Conservation (phyloP, 2,113 vertebrate species). For the Parus major region DNA sequence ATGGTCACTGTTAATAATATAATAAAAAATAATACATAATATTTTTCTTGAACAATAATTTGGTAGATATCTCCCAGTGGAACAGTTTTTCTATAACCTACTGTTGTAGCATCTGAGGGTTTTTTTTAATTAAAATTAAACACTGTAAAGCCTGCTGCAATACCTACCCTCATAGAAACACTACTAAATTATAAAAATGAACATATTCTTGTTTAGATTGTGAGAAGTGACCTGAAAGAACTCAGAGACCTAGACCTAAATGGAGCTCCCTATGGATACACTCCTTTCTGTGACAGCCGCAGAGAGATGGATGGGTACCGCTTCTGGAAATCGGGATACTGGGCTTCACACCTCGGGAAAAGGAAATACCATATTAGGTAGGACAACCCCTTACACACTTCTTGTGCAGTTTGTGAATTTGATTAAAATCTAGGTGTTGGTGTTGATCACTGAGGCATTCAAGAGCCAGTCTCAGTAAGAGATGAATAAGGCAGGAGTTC, state of each 20-base stretch:
- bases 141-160: background rate
- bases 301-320: constrained; percentile 96
- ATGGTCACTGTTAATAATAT: background rate
- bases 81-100: background rate
- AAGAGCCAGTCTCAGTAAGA: background rate
- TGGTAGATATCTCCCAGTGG: background rate
- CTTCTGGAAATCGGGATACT: constrained; percentile 96
- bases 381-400: background rate
- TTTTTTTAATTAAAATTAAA: background rate
- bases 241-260: constrained; percentile 87
- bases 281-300: constrained; percentile 95
- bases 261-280: constrained; percentile 95
- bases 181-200: background rate
- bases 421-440: background rate
- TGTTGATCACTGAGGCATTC: background rate
- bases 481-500: background rate
- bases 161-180: background rate
- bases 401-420: background rate
- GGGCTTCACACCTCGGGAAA: constrained; percentile 90
- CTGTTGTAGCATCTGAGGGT: fast-evolving
- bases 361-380: constrained; percentile 98
- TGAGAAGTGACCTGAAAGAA: constrained; percentile 92
- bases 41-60: background rate
- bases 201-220: constrained; percentile 77
- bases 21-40: background rate